Conservation (phyloP, 92 coral and sea anemone species). For the Palythoa heliodiscus region DNA sequence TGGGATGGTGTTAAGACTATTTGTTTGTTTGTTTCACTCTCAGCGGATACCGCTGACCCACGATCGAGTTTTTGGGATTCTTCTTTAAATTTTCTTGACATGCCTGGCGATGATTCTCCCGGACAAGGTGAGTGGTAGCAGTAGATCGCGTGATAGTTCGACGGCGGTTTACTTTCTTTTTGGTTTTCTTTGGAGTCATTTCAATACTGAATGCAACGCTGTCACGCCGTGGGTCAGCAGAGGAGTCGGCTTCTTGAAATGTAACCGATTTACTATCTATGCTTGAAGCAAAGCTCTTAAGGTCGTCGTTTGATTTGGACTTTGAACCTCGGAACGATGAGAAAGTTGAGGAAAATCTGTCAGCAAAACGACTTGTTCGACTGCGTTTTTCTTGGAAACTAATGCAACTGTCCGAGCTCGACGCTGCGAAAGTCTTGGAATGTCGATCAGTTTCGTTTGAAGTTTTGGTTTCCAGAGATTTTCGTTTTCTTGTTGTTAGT, state of each 20-base stretch:
- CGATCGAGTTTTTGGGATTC: constrained; percentile 18
- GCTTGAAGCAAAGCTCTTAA: constrained; percentile 55
- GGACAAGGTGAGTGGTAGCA: constrained; percentile 66
- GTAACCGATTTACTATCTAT: constrained; percentile 23
- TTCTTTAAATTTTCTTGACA: constrained; percentile 59
- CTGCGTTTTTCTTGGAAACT: constrained; percentile 60
- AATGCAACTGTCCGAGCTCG: constrained; percentile 70
- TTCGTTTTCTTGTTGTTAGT: constrained; percentile 63
- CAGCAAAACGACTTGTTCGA: constrained; percentile 59
- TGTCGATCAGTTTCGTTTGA: constrained; percentile 30
- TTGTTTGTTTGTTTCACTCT: constrained; percentile 55
- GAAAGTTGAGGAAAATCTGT: constrained; percentile 63
- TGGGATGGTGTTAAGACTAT: background rate
- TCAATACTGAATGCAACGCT: constrained; percentile 84
- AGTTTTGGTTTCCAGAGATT: constrained; percentile 46
- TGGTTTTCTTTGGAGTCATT: constrained; percentile 71
- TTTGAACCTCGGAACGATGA: constrained; percentile 61
- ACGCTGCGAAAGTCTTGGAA: constrained; percentile 42
- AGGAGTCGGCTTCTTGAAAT: constrained; percentile 22
- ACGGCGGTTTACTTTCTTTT: constrained; percentile 60
- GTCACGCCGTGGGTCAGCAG: constrained; percentile 54
- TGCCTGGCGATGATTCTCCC: constrained; percentile 51
- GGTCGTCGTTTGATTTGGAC: constrained; percentile 73
- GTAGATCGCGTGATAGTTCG: constrained; percentile 81
- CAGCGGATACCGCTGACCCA: constrained; percentile 62